Base-by-base conservation (phyloP, 2,113 vertebrate genomes). In the Microtus pennsylvanicus region DNA sequence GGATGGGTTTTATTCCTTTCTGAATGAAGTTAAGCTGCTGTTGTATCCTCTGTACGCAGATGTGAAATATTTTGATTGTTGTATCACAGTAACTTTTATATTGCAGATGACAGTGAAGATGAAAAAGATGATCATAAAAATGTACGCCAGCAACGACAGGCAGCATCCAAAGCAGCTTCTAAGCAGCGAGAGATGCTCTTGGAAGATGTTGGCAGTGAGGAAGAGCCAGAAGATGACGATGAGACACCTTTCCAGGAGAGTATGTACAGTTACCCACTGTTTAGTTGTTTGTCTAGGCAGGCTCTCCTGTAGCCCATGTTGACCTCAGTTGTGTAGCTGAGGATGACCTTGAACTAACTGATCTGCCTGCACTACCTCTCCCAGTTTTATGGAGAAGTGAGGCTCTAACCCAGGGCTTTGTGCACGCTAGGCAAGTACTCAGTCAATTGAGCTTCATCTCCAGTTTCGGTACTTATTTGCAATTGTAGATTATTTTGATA, bases 171-270 rank as follows among this genome's bases (percentile, higher is more conserved):
- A 98, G 99, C 99, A 0, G 99, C 99, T 94, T 99, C 99, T 61
- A 99, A 99, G 98, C 99, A 99, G 97, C 98, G 99, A 97, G 99
- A 99, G 98, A 99, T 99, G 98, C 98, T 99, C 52, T 98, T 99
- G 98, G 99, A 99, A 6, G 99, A 99, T 2, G 99, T 98, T 55
- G 99, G 99, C 8, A 99, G 99, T 33, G 99, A 99, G 97, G 99
- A 99, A 12, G 99, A 99, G 52, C 99, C 99, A 42, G 99, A 99
- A 0, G 99, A 99, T 74, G 99, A 99, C 58, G 99, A 99, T 14
- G 99, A 99, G 96, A 90, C 98, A 87, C 98, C 99, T n/a, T 99
- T 99, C 97, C 95, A 99, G 90, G 99, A 99, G 97, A 99, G 99
- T 99, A 98, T 87, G 99, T 99, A 86, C 9, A 75, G 1, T 63